phyloP scores from a whole-genome alignment of 2,888 invertebrate genomes.

The Athetis lepigone region DNA sequence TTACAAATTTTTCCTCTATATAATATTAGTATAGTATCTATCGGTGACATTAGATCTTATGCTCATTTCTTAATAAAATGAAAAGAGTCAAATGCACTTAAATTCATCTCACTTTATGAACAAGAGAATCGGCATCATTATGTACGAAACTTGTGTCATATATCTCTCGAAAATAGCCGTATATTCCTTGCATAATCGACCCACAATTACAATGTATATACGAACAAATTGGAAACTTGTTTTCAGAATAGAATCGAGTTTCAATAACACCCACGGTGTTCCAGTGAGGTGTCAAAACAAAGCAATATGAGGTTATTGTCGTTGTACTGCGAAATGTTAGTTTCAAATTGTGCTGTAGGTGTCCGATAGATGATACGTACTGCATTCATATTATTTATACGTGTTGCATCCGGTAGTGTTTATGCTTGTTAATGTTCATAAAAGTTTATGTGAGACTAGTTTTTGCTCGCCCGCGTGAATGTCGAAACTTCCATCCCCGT shows the following conservation, averaged over 20 bases:
- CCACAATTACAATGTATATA: constrained; percentile 31
- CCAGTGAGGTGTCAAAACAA: constrained; percentile 57
- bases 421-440: not conserved
- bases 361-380: constrained; percentile 40
- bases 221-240: constrained; percentile 43
- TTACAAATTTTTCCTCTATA: too few species aligned
- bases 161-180: too few species aligned
- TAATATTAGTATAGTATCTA: too few species aligned
- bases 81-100: too few species aligned
- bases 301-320: constrained; percentile 45
- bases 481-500: too few species aligned
- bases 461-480: too few species aligned
- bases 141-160: too few species aligned
- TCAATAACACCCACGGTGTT: constrained; percentile 58
- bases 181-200: constrained; percentile 26
- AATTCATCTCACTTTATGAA: too few species aligned
- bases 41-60: too few species aligned
- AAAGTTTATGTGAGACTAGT: too few species aligned
- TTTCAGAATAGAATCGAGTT: constrained; percentile 60
- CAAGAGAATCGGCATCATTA: too few species aligned
- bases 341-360: constrained; percentile 38
- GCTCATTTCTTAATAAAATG: too few species aligned
- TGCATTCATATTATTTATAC: constrained; percentile 7
- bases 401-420: not conserved
- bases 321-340: constrained; percentile 42